Conservation (phyloP, 2,113 vertebrate species). For the Salvelinus alpinus region DNA sequence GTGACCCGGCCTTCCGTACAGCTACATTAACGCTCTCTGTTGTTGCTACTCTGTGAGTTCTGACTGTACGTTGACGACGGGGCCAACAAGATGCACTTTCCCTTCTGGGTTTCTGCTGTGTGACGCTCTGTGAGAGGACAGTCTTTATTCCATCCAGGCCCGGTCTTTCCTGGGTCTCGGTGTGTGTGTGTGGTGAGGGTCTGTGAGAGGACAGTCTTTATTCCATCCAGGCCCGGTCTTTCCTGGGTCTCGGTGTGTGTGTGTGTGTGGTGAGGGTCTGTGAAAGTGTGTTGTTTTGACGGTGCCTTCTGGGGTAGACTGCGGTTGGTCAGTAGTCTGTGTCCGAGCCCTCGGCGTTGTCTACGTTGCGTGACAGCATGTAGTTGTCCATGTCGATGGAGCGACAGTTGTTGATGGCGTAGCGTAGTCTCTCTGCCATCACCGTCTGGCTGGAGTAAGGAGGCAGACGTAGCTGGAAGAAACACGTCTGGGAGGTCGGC, state of each 20-base stretch:
- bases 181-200: not conserved
- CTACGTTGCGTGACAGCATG: constrained; percentile 80
- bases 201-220: no score
- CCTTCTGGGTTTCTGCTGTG: constrained; percentile 15
- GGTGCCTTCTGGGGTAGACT: not conserved
- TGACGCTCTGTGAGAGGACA: constrained; percentile 9
- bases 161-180: not conserved
- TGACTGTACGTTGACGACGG: constrained; percentile 4
- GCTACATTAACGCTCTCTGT: constrained; percentile 38
- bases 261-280: not conserved
- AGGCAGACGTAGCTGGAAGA: constrained; percentile 82
- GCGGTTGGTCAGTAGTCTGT: constrained; percentile 71
- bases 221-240: no score
- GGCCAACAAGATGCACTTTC: not conserved
- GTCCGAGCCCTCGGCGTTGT: constrained; percentile 77
- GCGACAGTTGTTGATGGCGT: constrained; percentile 83
- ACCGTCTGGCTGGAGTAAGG: constrained; percentile 79
- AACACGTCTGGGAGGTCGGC: constrained; percentile 82
- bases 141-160: not conserved
- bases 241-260: not conserved
- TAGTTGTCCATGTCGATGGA: constrained; percentile 87
- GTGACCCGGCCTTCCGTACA: constrained; percentile 64
- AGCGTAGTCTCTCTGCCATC: constrained; percentile 79
- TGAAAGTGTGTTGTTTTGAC: no score
- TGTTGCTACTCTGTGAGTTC: constrained; percentile 55